These are phyloP conservation scores for Teleogryllus occipitalis DNA, from an alignment of 1,140 invertebrate species.

Conservation along the genomic window DNA sequence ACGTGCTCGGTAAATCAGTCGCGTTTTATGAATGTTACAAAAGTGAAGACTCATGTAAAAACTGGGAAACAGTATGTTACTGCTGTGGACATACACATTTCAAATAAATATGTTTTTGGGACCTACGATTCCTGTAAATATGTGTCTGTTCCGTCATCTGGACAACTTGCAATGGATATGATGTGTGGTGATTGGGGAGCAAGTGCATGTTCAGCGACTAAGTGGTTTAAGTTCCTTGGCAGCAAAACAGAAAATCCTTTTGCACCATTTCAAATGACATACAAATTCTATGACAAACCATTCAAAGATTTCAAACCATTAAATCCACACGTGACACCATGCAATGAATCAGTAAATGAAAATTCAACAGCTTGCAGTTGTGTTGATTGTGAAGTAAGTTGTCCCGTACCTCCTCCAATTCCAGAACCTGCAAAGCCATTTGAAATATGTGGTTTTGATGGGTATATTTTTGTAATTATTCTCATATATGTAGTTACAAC, in stretches of 20 bases:
- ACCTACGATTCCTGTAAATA: conserved; percentile 75
- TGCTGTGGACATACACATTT: conserved; percentile 51
- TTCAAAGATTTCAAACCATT: conserved; percentile 46
- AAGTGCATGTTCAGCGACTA: conserved; percentile 51
- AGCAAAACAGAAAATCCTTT: conserved; percentile 45
- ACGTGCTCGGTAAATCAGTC: conserved; percentile 45
- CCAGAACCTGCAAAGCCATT: not conserved
- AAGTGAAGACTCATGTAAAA: not conserved
- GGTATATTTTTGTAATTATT: not conserved
- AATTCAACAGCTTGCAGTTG: conserved; percentile 72
- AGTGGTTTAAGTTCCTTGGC: conserved; percentile 72
- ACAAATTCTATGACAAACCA: conserved; percentile 42
- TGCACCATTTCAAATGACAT: conserved; percentile 78
- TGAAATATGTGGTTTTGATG: not conserved
- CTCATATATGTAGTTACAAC: not conserved
- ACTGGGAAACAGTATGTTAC: conserved; percentile 31
- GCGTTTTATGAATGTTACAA: conserved; percentile 36
- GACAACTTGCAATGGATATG: conserved; percentile 62
- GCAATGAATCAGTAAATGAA: conserved; percentile 56
- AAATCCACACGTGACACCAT: conserved; percentile 54
- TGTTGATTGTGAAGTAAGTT: conserved; percentile 74
- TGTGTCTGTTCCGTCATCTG: conserved; percentile 69
- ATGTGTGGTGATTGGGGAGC: conserved; percentile 69
- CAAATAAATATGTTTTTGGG: conserved; percentile 54
- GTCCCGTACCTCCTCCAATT: conserved; percentile 48